phyloP scores from a whole-genome alignment of 2,113 vertebrate species.

The Charadrius vociferus region DNA sequence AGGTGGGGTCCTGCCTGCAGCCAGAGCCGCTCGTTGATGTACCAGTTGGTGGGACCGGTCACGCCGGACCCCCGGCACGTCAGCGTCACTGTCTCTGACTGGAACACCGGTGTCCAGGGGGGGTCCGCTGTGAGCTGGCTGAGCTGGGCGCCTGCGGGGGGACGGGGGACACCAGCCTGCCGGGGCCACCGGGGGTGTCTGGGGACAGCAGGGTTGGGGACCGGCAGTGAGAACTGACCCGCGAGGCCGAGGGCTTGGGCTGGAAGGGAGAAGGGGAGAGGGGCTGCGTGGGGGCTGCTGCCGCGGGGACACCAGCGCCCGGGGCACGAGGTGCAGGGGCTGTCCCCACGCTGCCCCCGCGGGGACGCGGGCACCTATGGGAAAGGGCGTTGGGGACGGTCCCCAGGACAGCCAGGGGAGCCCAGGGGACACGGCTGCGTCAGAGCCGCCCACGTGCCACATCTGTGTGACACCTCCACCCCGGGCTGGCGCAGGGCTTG shows the following conservation, averaged over 20 bases:
- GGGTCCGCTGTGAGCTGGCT: not conserved
- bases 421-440: not conserved
- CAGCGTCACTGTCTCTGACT: rapidly evolving
- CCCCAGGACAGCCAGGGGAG: not conserved
- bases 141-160: not conserved
- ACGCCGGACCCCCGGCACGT: rapidly evolving
- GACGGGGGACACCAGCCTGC: not conserved
- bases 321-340: not conserved
- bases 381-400: not conserved
- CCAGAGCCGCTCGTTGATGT: rapidly evolving
- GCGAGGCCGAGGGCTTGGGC: not conserved
- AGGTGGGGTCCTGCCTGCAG: rapidly evolving
- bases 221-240: not conserved
- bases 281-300: not conserved
- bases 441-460: not conserved
- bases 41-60: rapidly evolving
- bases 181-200: not conserved
- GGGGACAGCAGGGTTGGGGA: not conserved
- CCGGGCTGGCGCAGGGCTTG: not conserved
- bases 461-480: too few species aligned
- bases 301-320: not conserved
- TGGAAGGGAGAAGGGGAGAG: not conserved
- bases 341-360: not conserved
- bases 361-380: not conserved
- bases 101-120: not conserved